Evolutionary conservation across 2,888 invertebrate species (phyloP).

Genomic region (Argyra leucocephala): DNA sequence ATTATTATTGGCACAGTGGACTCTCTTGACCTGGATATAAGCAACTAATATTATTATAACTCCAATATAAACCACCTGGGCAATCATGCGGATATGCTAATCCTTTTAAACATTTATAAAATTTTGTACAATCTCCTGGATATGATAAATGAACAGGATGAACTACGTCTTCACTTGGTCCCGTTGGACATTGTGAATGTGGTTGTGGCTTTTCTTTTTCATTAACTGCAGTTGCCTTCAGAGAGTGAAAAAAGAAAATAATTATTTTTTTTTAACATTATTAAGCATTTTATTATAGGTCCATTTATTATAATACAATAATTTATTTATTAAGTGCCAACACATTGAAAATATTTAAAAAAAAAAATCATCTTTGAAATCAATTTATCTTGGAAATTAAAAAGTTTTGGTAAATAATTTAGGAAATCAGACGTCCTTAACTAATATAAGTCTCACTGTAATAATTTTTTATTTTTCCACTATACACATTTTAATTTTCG

Average conservation of each 20-base stretch:
- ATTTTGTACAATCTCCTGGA: slow-evolving; percentile 32
- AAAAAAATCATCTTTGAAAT: too few relatives aligned
- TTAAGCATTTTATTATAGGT: too few relatives aligned
- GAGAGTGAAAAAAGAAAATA: not conserved
- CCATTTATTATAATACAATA: too few relatives aligned
- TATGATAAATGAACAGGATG: slow-evolving; percentile 28
- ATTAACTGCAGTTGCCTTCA: not conserved
- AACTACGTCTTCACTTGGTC: slow-evolving; percentile 21
- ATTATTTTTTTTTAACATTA: too few relatives aligned
- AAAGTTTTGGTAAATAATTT: too few relatives aligned
- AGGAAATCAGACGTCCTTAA: too few relatives aligned
- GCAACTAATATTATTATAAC: slow-evolving; percentile 15
- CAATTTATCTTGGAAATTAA: too few relatives aligned
- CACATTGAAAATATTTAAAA: too few relatives aligned
- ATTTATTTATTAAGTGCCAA: too few relatives aligned
- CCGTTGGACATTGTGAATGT: slow-evolving; percentile 16
- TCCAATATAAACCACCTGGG: slow-evolving; percentile 32
- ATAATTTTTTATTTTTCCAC: too few relatives aligned
- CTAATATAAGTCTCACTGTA: too few relatives aligned
- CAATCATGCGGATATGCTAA: slow-evolving; percentile 27
- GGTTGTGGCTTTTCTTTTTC: slow-evolving; percentile 13
- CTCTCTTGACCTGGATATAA: not conserved
- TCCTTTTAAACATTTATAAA: slow-evolving; percentile 32
- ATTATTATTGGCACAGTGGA: not conserved
- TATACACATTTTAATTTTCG: too few relatives aligned